A percentile compares a stretch with the other conserved stretches of the same genome.
Conservation (phyloP, 2,888 invertebrate species). For the Diaprepes abbreviatus region DNA sequence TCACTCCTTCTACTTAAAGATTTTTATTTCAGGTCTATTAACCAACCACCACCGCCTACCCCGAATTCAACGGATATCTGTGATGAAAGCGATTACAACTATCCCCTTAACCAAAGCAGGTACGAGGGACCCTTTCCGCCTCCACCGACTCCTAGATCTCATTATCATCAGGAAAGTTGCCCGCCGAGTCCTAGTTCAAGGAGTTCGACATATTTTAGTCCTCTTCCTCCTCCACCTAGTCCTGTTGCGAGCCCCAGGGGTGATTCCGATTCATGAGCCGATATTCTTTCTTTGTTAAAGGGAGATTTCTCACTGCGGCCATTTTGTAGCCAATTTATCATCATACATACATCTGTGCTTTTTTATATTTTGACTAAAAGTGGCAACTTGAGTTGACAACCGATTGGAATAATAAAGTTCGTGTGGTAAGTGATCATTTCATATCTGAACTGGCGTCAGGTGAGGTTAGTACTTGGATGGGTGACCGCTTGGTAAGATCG, state of each 20-base stretch:
- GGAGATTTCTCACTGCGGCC: no score
- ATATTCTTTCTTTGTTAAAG: no score
- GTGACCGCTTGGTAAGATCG: no score
- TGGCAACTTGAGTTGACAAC: no score
- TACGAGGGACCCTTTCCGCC: constrained; percentile 80
- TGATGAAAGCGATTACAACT: constrained; percentile 87
- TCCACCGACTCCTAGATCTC: constrained; percentile 82
- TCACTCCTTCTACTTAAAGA: no score
- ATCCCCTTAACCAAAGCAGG: constrained; percentile 70
- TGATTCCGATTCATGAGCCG: constrained; percentile 65
- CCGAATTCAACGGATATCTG: constrained; percentile 96
- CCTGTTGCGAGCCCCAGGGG: constrained; percentile 76
- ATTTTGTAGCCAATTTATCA: no score
- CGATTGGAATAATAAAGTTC: no score
- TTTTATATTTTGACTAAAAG: no score
- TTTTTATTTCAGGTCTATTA: constrained; percentile 74
- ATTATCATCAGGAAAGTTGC: constrained; percentile 81
- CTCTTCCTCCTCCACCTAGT: constrained; percentile 88
- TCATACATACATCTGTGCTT: no score
- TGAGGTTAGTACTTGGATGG: no score
- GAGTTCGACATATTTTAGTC: constrained; percentile 84
- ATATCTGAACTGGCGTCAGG: no score
- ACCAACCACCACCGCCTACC: constrained; percentile 92
- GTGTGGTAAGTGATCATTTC: no score
- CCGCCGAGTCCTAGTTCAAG: constrained; percentile 80